Evolutionary conservation across 2,888 invertebrate species (phyloP), one percentile per base, ranked within the genome.

Genomic region (Malacosoma neustria): DNA sequence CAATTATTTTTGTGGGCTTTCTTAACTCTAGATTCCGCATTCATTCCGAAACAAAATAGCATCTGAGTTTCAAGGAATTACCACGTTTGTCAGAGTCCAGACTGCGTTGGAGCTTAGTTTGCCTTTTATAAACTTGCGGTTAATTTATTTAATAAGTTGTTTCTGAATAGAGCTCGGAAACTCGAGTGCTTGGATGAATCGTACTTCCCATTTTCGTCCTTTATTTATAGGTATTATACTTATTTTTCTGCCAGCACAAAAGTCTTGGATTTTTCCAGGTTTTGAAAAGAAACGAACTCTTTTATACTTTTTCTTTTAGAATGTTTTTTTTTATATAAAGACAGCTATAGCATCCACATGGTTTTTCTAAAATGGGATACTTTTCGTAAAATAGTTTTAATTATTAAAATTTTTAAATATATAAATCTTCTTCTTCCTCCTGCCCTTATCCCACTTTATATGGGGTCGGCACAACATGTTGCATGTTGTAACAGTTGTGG

Each of bases 131-230:
- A 71, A 76, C 72, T 77, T 79, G 77, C 65, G 77, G 80, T 81
- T 80, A 81, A 81, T 82, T 81, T 81, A 81, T 81, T 81, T 77
- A 81, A 81, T 81, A 82, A 82, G 80, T 77, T 77, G 68, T 71
- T 73, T 65, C 67, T 82, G 82, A 82, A 82, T 79, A 73, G 76
- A 69, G 49, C 61, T 57, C 60, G 56, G 55, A 59, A 58, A 56
- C 48, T 58, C 68, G 65, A 68, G 56, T 58, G 57, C 48, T 58
- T 65, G 63, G 62, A 69, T 77, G 79, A 76, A 80, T 71, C 64
- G 66, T 68, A 71, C 61, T 70, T 73, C 74, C 67, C 68, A 65
- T 74, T 70, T 70, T 72, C 52, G 52, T 61, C 61, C 63, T 59
- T 58, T 48, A 50, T 51, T 45, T 46, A n/a, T n/a, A 22, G 22